Evolutionary conservation across 2,113 vertebrate genomes (phyloP).

Genomic region (Zonotrichia leucophrys): DNA sequence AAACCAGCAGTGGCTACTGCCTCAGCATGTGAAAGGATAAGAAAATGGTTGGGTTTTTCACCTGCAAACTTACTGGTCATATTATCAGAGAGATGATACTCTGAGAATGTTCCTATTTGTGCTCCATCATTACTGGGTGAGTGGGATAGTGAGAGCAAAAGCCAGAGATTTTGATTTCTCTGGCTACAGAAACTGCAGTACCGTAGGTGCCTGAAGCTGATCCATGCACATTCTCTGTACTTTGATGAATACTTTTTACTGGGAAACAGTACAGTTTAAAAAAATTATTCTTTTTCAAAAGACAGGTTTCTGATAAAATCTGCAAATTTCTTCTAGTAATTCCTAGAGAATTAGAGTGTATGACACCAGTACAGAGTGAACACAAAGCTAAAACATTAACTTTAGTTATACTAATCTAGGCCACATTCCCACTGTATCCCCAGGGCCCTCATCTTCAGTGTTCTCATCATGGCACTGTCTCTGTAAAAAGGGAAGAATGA

Average conservation of each 20-base stretch:
- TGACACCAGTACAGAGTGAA: neutral
- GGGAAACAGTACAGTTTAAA: neutral
- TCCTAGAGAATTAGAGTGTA: neutral
- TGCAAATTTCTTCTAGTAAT: neutral
- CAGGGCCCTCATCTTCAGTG: neutral
- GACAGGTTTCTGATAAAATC: neutral
- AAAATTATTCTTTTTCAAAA: neutral
- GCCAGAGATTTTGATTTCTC: neutral
- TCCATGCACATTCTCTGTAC: neutral
- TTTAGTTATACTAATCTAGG: neutral
- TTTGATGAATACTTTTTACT: neutral
- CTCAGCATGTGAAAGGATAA: neutral
- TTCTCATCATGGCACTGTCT: neutral
- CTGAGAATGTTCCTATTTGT: neutral
- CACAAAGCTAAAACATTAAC: neutral
- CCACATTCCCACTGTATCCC: neutral
- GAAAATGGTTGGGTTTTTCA: neutral
- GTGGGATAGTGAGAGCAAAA: neutral
- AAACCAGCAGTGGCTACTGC: neutral
- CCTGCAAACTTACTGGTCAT: neutral
- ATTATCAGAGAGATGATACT: neutral
- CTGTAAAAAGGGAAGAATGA: neutral
- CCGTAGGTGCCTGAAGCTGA: neutral
- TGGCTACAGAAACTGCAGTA: neutral
- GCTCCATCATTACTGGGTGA: neutral